These are phyloP conservation scores for Beaufortia kweichowensis DNA, from an alignment of 2,113 vertebrate genomes.

Conservation along the genomic window DNA sequence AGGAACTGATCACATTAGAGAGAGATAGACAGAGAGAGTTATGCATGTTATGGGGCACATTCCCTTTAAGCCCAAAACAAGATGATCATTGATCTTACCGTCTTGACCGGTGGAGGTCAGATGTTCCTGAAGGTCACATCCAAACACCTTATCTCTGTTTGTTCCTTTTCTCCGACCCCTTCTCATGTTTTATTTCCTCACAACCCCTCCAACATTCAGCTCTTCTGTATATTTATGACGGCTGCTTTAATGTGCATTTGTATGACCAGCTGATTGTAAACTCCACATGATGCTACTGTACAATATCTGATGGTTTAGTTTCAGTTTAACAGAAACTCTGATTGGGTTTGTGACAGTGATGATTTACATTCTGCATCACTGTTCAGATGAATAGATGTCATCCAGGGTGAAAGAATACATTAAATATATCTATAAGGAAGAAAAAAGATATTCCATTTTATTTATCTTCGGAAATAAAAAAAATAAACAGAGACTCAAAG, in stretches of 20 bases:
- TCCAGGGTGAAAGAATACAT: background rate
- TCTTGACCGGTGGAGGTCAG: constrained; percentile 79
- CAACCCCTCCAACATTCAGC: constrained; percentile 63
- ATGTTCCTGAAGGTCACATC: constrained; percentile 87
- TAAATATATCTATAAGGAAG: background rate
- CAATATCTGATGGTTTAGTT: background rate
- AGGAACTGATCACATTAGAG: constrained; percentile 74
- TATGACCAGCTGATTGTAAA: background rate
- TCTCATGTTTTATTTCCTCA: constrained; percentile 73
- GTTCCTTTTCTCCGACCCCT: constrained; percentile 81
- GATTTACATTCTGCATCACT: constrained; percentile 41
- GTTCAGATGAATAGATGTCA: background rate
- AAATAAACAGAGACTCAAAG: too few species aligned
- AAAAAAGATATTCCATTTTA: background rate
- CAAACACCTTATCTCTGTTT: constrained; percentile 86
- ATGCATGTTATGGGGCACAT: background rate
- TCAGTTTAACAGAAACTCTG: background rate
- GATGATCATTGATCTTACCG: constrained; percentile 70
- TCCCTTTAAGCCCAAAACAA: background rate
- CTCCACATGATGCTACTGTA: background rate
- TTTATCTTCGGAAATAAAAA: background rate
- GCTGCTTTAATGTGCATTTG: constrained; percentile 35
- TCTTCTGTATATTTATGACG: background rate
- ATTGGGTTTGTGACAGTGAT: constrained; percentile 40
- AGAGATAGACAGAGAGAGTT: background rate